A percentile compares a stretch with the other conserved stretches of the same genome.
phyloP scores from a whole-genome alignment of 2,113 vertebrate species.

The Myrmophylax atrothorax region DNA sequence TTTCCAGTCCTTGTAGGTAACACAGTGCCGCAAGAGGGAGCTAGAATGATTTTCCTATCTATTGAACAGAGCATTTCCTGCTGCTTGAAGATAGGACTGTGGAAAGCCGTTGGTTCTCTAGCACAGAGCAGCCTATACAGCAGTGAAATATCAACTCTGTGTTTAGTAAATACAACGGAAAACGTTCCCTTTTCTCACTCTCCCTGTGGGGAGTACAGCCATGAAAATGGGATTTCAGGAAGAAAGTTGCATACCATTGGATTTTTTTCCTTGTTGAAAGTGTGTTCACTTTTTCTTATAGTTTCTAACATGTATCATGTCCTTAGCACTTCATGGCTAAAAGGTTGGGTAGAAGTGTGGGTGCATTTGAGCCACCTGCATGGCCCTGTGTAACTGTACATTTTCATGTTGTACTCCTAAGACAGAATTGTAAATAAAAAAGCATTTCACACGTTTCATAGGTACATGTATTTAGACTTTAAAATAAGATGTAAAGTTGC shows the following conservation, averaged over 20 bases:
- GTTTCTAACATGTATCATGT: not conserved
- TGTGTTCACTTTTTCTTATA: not conserved
- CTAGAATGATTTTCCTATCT: not conserved
- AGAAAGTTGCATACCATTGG: not conserved
- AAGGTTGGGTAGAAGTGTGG: not conserved
- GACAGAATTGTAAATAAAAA: not conserved
- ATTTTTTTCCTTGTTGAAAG: not conserved
- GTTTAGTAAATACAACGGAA: not conserved
- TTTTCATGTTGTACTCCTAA: not conserved
- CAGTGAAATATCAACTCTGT: not conserved
- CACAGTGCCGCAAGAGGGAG: not conserved
- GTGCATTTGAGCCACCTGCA: not conserved
- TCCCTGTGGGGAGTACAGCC: not conserved
- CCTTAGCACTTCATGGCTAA: not conserved
- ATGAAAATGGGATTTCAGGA: not conserved
- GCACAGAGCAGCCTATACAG: fast-evolving
- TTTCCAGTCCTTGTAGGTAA: not conserved
- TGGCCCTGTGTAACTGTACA: not conserved
- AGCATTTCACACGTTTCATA: not conserved
- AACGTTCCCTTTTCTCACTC: not conserved
- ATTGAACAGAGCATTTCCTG: not conserved
- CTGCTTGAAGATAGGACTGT: not conserved
- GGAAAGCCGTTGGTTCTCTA: not conserved
- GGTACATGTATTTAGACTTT: not conserved
- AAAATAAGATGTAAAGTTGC: not conserved